phyloP scores from a whole-genome alignment of 2,888 invertebrate genomes.

The Pollenia amentaria region DNA sequence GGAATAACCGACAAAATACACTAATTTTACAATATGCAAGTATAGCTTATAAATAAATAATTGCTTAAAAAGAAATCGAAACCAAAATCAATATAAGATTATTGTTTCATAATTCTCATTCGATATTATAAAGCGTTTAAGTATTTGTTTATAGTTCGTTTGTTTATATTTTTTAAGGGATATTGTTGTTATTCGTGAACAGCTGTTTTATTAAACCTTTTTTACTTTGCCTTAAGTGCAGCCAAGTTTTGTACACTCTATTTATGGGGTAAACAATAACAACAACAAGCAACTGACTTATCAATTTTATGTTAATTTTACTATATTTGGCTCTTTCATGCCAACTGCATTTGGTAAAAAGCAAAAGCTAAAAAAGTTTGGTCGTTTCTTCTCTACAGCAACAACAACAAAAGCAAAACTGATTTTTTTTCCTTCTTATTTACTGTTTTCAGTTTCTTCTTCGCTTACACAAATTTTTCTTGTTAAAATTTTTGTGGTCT shows the following conservation, averaged over 20 bases:
- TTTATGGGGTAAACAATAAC: conserved; percentile 39
- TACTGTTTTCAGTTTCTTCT: conserved; percentile 73
- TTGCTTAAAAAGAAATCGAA: too few species aligned
- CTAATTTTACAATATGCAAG: too few species aligned
- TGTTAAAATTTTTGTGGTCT: conserved; percentile 64
- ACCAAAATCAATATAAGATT: neutral
- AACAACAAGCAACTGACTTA: conserved; percentile 53
- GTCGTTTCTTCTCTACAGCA: conserved; percentile 53
- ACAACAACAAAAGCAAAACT: conserved; percentile 40
- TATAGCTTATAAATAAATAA: too few species aligned
- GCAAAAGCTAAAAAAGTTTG: conserved; percentile 42
- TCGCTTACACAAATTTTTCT: conserved; percentile 69
- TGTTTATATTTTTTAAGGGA: neutral
- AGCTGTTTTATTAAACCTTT: conserved; percentile 46
- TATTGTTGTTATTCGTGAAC: conserved; percentile 9
- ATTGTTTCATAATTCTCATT: too few species aligned
- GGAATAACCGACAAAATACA: too few species aligned
- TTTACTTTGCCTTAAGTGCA: conserved; percentile 18
- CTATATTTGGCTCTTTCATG: conserved; percentile 72
- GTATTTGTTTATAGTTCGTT: neutral
- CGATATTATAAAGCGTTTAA: too few species aligned
- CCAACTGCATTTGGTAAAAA: conserved; percentile 27
- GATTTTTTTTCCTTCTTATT: conserved; percentile 64
- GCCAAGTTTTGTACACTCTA: conserved; percentile 39
- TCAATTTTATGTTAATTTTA: conserved; percentile 32